These are phyloP conservation scores for Leucoraja ocellata DNA, from an alignment of 2,797 vertebrate genomes.

Conservation along the genomic window DNA sequence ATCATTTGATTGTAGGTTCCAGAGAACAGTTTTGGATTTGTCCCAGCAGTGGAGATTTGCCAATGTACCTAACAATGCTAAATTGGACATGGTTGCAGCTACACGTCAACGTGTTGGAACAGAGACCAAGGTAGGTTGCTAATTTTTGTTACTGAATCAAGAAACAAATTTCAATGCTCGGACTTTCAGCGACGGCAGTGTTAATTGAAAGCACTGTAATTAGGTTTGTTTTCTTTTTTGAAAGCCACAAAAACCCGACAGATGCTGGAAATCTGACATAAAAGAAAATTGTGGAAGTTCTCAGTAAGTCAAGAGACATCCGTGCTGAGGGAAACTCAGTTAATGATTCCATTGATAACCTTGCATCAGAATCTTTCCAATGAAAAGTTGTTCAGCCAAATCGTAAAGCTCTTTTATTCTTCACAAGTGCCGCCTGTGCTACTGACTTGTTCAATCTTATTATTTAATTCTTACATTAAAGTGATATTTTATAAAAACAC, in stretches of 20 bases:
- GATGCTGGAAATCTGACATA: too few relatives aligned
- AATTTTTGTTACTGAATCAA: background rate
- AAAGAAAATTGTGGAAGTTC: too few relatives aligned
- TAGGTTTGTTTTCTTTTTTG: background rate
- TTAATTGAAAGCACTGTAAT: background rate
- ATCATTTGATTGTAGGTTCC: slow-evolving; percentile 69
- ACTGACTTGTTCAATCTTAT: background rate
- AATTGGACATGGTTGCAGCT: slow-evolving; percentile 84
- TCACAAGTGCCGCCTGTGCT: too few relatives aligned
- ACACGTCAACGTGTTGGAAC: slow-evolving; percentile 56
- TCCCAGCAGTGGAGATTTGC: slow-evolving; percentile 87
- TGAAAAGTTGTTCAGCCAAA: too few relatives aligned
- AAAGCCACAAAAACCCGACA: background rate
- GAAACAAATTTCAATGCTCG: background rate
- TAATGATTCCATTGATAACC: too few relatives aligned
- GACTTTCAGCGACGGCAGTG: background rate
- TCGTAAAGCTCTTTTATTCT: too few relatives aligned
- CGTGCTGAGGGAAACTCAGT: too few relatives aligned
- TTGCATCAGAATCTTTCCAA: too few relatives aligned
- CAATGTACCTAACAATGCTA: slow-evolving; percentile 92
- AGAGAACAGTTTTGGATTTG: slow-evolving; percentile 81
- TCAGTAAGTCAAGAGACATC: too few relatives aligned
- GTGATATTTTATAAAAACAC: background rate
- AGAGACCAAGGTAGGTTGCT: slow-evolving; percentile 60
- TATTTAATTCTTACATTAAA: background rate